phyloP scores from a whole-genome alignment of 2,888 invertebrate genomes.

The Ectemnius cavifrons region DNA sequence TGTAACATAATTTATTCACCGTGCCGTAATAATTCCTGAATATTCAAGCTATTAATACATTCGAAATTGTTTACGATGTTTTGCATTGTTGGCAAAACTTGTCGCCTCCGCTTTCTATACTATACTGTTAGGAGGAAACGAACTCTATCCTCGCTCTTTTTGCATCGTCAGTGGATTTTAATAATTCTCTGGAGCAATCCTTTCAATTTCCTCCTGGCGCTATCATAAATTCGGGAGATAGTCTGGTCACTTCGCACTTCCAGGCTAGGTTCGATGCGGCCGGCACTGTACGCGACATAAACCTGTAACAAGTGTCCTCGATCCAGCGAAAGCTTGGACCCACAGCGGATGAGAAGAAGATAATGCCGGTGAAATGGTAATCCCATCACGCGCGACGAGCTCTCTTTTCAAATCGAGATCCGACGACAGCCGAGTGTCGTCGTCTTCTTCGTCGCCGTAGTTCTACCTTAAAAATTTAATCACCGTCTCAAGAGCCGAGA shows the following conservation, averaged over 20 bases:
- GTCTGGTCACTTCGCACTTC: slow-evolving; percentile 49
- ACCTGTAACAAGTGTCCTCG: slow-evolving; percentile 48
- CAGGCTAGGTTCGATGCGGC: slow-evolving; percentile 40
- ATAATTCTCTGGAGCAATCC: slow-evolving; percentile 53
- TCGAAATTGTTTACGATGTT: slow-evolving; percentile 41
- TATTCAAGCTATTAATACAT: slow-evolving; percentile 40
- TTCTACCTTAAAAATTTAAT: slow-evolving; percentile 38
- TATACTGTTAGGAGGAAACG: slow-evolving; percentile 31
- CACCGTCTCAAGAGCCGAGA: slow-evolving; percentile 21
- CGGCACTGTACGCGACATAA: slow-evolving; percentile 20
- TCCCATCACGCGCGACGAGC: slow-evolving; percentile 26
- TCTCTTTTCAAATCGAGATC: slow-evolving; percentile 38
- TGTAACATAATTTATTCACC: slow-evolving; percentile 19
- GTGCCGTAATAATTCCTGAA: slow-evolving; percentile 20
- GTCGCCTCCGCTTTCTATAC: slow-evolving; percentile 30
- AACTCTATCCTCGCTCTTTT: slow-evolving; percentile 22
- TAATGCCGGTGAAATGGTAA: slow-evolving; percentile 47
- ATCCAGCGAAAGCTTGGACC: slow-evolving; percentile 32
- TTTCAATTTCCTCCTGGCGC: slow-evolving; percentile 54
- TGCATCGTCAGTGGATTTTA: slow-evolving; percentile 41
- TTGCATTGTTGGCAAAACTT: slow-evolving; percentile 55
- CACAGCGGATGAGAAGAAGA: slow-evolving; percentile 44
- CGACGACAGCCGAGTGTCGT: slow-evolving; percentile 7
- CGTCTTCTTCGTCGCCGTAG: not conserved
- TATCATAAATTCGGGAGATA: slow-evolving; percentile 49